These are phyloP conservation scores for Chrosomus eos DNA, from an alignment of 2,797 vertebrate genomes.

Conservation along the genomic window DNA sequence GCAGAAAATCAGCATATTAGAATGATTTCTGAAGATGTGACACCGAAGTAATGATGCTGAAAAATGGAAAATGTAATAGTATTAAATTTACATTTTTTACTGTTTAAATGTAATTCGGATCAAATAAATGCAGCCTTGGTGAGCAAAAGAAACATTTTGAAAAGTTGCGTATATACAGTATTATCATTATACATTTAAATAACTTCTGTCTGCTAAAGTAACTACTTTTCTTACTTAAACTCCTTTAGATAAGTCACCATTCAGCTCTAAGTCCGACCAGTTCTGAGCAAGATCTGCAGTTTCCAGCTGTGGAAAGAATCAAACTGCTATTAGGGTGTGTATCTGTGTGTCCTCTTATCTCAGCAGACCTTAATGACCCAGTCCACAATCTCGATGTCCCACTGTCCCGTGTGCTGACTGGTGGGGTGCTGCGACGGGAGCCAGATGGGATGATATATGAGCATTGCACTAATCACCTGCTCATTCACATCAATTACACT, in stretches of 20 bases:
- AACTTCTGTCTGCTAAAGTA: background rate
- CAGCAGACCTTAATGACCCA: conserved; percentile 26
- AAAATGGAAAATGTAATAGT: no score
- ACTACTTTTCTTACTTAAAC: background rate
- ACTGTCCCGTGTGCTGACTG: background rate
- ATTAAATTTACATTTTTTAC: background rate
- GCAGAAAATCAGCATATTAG: background rate
- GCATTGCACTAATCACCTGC: conserved; percentile 56
- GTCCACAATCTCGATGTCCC: conserved; percentile 54
- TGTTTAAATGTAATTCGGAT: background rate
- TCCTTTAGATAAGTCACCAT: background rate
- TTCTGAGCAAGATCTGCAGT: background rate
- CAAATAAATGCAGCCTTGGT: background rate
- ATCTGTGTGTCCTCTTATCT: conserved; percentile 12
- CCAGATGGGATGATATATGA: conserved; percentile 67
- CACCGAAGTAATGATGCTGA: no score
- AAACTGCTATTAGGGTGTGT: background rate
- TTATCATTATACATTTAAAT: background rate
- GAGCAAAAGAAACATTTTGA: background rate
- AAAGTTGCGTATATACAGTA: no score
- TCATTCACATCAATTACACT: conserved; percentile 70
- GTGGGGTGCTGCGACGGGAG: conserved; percentile 49
- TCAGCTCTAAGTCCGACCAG: background rate
- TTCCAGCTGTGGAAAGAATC: background rate
- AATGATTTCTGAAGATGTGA: background rate